Evolutionary conservation across 64 coral and sea anemone genomes (phyloP), one percentile per base, ranked within the genome.

Genomic region (Actinia tenebrosa): DNA sequence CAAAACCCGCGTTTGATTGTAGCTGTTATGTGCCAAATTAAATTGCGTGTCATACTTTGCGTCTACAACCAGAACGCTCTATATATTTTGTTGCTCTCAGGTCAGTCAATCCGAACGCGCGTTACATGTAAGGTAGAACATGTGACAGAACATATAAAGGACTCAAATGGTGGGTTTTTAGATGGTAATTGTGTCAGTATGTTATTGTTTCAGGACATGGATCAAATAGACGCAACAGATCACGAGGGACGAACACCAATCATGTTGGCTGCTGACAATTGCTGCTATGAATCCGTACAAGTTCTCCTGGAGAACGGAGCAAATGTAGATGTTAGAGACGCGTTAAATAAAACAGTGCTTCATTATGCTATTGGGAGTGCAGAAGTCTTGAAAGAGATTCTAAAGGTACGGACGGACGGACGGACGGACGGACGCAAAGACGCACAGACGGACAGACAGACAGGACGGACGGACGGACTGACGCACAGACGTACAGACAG

Each of bases 321-420:
- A 1, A 97, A 97, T 88, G 91, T 93, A 50, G 94, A 97, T 55
- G 62, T 97, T 19, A 90, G 92, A 72, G 94, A 97, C 61, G 84
- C 88, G 3, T 88, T 93, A 47, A 91, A 64, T 37, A 93, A 93
- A 69, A 97, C 94, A 0, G 94, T 97, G 25, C 77, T 97, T 61
- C 94, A 96, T 68, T 92, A 90, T 88, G 94, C 94, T 55, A 93
- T 96, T 52, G 91, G 91, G 20, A 88, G 91, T 46, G 84, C 88
- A 30, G 91, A 93, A 15, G 90, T 96, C 66, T 82, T 96, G 46
- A 96, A 93, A 50, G 94, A 96, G 90, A 96, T 96, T 44, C 78
- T 96, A 16, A 96, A 96, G 71, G 94, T 96, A 93, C 16, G 52
- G 26, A 13, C 63, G 9, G 63, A 45, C 16, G 52, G 26, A 13